Conservation (phyloP, 2,797 vertebrate genomes). For the Manis javanica region DNA sequence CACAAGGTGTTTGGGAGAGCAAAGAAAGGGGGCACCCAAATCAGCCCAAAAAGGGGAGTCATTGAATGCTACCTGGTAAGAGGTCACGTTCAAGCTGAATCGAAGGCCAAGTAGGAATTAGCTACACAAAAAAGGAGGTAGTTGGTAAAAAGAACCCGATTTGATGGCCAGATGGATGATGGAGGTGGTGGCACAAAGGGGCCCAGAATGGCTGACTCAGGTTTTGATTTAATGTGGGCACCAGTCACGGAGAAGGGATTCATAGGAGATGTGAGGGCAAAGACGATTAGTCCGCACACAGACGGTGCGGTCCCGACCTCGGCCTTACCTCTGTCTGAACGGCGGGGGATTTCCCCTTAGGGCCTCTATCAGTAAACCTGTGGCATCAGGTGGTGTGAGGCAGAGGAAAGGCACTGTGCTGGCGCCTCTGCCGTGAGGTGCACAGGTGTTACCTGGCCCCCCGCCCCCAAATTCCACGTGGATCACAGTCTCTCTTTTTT, state of each 20-base stretch:
- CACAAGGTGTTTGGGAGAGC: background rate
- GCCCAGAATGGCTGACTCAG: background rate
- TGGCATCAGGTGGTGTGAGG: background rate
- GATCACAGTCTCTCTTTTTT: too few species aligned
- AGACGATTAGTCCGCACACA: background rate
- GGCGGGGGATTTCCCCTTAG: background rate
- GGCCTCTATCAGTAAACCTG: background rate
- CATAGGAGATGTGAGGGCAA: rapidly evolving
- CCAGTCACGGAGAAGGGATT: background rate
- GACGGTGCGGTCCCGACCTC: background rate
- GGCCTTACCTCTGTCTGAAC: background rate
- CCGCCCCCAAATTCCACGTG: too few species aligned
- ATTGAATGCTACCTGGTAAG: background rate
- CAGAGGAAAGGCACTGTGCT: background rate
- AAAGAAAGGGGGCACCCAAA: background rate
- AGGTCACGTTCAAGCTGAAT: background rate
- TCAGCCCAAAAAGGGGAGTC: background rate
- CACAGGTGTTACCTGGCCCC: background rate
- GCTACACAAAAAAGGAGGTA: background rate
- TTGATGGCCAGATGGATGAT: background rate
- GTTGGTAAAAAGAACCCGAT: background rate
- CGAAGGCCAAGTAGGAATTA: background rate
- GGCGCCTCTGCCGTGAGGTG: rapidly evolving
- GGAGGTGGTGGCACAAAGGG: background rate
- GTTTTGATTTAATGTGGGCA: background rate